Conservation (phyloP, 2,113 vertebrate genomes). For the Salvelinus fontinalis region DNA sequence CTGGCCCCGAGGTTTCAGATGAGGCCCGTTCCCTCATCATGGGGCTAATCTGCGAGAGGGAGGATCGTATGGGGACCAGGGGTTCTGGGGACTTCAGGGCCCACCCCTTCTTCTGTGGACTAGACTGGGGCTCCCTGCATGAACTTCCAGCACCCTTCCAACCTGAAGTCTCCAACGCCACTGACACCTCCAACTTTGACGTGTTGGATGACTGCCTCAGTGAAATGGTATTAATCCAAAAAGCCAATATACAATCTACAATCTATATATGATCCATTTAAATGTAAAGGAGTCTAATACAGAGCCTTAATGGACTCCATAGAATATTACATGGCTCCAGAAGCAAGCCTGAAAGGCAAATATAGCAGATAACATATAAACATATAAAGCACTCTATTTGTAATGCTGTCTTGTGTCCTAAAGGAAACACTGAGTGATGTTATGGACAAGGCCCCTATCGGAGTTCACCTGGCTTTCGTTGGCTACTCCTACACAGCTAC, state of each 20-base stretch:
- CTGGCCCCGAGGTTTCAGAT: conserved; percentile 65
- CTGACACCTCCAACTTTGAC: conserved; percentile 88
- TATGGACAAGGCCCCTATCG: conserved; percentile 69
- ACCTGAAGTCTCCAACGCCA: conserved; percentile 79
- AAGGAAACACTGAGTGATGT: conserved; percentile 79
- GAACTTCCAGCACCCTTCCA: conserved; percentile 75
- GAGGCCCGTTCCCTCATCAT: conserved; percentile 74
- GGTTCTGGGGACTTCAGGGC: conserved; percentile 76
- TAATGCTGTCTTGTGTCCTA: conserved; percentile 41
- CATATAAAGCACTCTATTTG: neutral
- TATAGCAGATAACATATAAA: neutral
- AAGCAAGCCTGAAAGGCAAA: neutral
- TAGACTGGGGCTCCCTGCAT: conserved; percentile 79
- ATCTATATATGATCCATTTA: neutral
- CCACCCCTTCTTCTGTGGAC: conserved; percentile 79
- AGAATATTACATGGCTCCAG: neutral
- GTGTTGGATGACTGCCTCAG: conserved; percentile 82
- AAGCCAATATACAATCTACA: neutral
- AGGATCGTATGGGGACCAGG: conserved; percentile 71
- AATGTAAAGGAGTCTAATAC: neutral
- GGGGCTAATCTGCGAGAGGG: conserved; percentile 77
- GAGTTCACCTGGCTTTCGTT: conserved; percentile 84
- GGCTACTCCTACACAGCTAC: conserved; percentile 82
- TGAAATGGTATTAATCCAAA: conserved; percentile 74
- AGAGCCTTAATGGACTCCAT: neutral